Evolutionary conservation across 2,113 vertebrate species (phyloP), one percentile per base, ranked within the genome.

Genomic region (Ochotona princeps): DNA sequence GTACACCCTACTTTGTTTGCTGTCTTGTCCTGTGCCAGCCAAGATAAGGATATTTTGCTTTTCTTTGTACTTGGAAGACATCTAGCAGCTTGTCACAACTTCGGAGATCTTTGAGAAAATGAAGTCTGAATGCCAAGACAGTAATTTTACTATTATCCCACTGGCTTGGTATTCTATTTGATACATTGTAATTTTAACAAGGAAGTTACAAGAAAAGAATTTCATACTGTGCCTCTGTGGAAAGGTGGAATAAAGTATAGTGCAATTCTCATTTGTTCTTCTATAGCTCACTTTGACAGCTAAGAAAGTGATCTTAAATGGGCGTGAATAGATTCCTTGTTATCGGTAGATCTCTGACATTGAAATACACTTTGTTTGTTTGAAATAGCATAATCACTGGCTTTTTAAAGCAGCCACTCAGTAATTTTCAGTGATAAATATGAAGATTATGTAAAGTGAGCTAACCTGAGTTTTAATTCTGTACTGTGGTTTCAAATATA

Each of bases 141-240:
- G 49, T 80, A 75, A 38, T 79, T 67, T 95, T 57, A 14, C 86
- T 93, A 90, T 70, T 86, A 44, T 96, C 47, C 80, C 92, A 23
- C 11, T 87, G 75, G 83, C 12, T 0, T 49, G 9, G 0, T 26
- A 63, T 91, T 79, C 95, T 83, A 47, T 44, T 49, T 28, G 0
- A 18, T 12, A 0, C 0, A 0, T n/a, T 78, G 76, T 57, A n/a
- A 4, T 96, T 96, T 80, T 94, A 92, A 28, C 72, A 83, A 96
- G 95, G 80, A 95, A 93, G 87, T 65, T 95, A 26, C 51, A 79
- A 82, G 90, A 63, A 82, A 96, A 83, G 69, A 44, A 75, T 91
- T 85, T 90, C 30, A 26, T 21, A 1, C 10, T 35, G 30, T n/a
- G 47, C 38, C 35, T 87, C 23, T 14, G 21, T n/a, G 1, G 87